Evolutionary conservation across 37 sponge, comb jelly and placozoan genomes (phyloP).

Genomic region (Agelas oroides): DNA sequence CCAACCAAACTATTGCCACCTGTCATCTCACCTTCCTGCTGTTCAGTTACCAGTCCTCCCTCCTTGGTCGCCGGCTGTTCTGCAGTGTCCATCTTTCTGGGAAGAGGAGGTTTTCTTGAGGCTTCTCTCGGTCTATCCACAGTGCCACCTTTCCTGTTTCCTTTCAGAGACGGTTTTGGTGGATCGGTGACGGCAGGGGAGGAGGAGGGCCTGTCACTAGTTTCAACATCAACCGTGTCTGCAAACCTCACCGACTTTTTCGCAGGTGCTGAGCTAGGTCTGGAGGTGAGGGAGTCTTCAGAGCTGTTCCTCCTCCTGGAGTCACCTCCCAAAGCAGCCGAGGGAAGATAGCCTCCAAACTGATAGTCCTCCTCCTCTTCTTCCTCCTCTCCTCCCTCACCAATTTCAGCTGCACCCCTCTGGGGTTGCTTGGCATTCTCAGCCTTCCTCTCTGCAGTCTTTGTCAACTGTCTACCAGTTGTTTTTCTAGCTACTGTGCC

Average conservation of each 20-base stretch:
- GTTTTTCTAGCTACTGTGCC: neutral
- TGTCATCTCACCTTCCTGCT: too few relatives aligned
- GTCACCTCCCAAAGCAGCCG: neutral
- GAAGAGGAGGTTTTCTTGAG: neutral
- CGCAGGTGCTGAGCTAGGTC: conserved; percentile 13
- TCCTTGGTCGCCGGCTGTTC: neutral
- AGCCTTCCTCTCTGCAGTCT: neutral
- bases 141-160: neutral
- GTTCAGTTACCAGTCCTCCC: neutral
- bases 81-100: neutral
- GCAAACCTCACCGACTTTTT: conserved; percentile 76
- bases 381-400: neutral
- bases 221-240: conserved; percentile 8
- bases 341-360: conserved; percentile 71
- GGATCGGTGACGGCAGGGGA: neutral
- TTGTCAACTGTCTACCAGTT: neutral
- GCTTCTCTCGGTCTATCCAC: neutral
- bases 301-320: conserved; percentile 6
- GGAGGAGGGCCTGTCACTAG: conserved; percentile 13
- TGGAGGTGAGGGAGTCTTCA: neutral
- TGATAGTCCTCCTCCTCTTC: conserved; percentile 42
- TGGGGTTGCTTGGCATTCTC: neutral
- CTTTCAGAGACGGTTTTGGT: neutral
- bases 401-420: neutral
- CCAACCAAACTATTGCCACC: too few relatives aligned